Conservation (phyloP, 2,797 vertebrate genomes). For the Balearica regulorum region DNA sequence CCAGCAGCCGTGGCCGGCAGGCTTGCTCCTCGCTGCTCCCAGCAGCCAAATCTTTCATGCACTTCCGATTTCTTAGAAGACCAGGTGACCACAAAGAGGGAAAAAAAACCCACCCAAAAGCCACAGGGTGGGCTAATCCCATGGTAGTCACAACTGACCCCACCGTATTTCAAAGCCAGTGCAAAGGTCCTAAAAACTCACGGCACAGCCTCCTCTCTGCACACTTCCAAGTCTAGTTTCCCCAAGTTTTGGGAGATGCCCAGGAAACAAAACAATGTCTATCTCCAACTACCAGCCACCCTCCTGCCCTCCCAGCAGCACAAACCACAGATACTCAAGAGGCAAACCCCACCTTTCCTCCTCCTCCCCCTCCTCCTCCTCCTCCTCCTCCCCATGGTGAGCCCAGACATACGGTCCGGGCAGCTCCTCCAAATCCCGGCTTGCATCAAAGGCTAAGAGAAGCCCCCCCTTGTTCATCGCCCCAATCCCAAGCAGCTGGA, state of each 20-base stretch:
- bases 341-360: neutral
- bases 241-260: neutral
- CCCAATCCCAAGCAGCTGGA: neutral
- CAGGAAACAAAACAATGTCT: neutral
- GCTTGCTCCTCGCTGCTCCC: neutral
- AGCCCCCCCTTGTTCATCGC: neutral
- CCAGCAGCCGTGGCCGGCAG: accelerated
- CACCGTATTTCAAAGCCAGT: neutral
- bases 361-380: neutral
- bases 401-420: neutral
- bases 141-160: neutral
- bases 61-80: neutral
- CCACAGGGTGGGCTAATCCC: neutral
- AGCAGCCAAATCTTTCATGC: neutral
- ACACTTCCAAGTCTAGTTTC: neutral
- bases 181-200: neutral
- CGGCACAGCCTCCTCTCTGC: accelerated
- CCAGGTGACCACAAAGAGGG: neutral
- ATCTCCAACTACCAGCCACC: neutral
- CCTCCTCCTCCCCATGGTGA: neutral
- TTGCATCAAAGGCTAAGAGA: neutral
- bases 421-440: neutral
- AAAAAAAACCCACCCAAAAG: neutral
- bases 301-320: neutral
- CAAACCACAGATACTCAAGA: neutral